Evolutionary conservation across 1,140 invertebrate genomes (phyloP).

Genomic region (Drosophila lini): DNA sequence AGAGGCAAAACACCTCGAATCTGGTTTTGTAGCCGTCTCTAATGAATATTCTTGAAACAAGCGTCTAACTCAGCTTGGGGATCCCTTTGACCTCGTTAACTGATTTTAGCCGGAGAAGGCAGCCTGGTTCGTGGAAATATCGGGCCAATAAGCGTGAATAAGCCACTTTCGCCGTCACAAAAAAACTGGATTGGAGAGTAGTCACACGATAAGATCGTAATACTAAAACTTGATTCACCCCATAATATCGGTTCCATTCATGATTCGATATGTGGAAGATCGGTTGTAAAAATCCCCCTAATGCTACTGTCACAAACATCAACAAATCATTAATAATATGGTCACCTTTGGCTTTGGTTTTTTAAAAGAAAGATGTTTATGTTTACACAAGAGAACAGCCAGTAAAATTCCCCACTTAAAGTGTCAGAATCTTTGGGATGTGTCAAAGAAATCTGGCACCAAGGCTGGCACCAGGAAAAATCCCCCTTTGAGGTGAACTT

Average conservation of each 20-base stretch:
- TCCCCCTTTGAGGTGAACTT: not conserved
- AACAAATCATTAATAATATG: not conserved
- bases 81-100: slow-evolving; percentile 53
- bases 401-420: slow-evolving; percentile 2
- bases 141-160: slow-evolving; percentile 45
- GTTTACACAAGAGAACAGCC: not conserved
- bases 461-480: slow-evolving; percentile 4
- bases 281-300: slow-evolving; percentile 10
- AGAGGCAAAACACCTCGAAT: slow-evolving; percentile 52
- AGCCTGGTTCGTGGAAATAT: slow-evolving; percentile 46
- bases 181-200: slow-evolving; percentile 24
- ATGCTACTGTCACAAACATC: slow-evolving; percentile 11
- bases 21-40: slow-evolving; percentile 56
- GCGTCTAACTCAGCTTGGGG: slow-evolving; percentile 35
- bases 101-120: slow-evolving; percentile 47
- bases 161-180: slow-evolving; percentile 35
- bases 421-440: not conserved
- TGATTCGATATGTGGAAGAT: slow-evolving; percentile 17
- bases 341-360: not conserved
- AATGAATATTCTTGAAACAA: slow-evolving; percentile 68
- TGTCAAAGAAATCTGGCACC: slow-evolving; percentile 1
- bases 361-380: not conserved
- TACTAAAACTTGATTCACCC: slow-evolving; percentile 15
- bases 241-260: slow-evolving; percentile 25
- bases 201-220: slow-evolving; percentile 21